Conservation (phyloP, 1,140 invertebrate species). For the Goniozus legneri region DNA sequence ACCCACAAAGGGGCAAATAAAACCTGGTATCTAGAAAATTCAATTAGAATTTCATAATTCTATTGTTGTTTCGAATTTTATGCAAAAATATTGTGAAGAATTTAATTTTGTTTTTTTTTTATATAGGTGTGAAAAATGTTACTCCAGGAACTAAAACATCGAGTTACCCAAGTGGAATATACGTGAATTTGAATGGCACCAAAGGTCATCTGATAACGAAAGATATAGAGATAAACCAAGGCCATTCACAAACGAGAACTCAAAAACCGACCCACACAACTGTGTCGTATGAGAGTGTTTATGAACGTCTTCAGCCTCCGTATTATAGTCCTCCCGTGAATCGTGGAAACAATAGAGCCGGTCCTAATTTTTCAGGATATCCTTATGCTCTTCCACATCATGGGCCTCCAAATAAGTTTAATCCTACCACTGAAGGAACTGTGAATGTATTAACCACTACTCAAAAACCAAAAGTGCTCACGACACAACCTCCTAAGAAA, state of each 20-base stretch:
- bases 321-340: neutral
- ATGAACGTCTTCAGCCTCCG: neutral
- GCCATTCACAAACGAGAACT: conserved; percentile 28
- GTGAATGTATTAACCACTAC: too few relatives aligned
- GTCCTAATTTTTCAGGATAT: neutral
- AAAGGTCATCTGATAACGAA: conserved; percentile 30
- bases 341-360: too few relatives aligned
- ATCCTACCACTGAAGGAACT: neutral
- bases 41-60: neutral
- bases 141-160: conserved; percentile 2
- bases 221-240: conserved; percentile 32
- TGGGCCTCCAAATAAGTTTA: neutral
- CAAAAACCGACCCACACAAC: conserved; percentile 11
- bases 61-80: neutral
- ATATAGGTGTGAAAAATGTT: conserved; percentile 10
- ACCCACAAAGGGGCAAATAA: conserved; percentile 8
- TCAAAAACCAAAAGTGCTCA: too few relatives aligned
- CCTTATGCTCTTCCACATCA: neutral
- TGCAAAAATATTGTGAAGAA: neutral
- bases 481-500: too few relatives aligned
- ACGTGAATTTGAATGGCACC: conserved; percentile 26
- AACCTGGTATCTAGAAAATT: conserved; percentile 14
- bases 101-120: neutral
- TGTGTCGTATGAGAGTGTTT: neutral
- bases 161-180: conserved; percentile 23